These are phyloP conservation scores for Aythya baeri DNA, from an alignment of 2,113 vertebrate species.

Conservation along the genomic window DNA sequence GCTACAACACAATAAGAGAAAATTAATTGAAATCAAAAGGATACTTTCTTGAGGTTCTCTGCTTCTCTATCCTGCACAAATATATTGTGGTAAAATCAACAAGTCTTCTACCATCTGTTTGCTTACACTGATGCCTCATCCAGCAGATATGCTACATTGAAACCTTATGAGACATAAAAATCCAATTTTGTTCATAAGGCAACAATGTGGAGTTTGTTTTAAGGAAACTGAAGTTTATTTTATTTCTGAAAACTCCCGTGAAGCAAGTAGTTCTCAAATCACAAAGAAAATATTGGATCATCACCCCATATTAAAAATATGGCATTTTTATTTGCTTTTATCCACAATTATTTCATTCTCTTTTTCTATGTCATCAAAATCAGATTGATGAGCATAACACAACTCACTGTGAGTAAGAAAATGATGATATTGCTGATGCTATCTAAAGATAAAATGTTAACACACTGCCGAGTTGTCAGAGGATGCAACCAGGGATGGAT, in stretches of 20 bases:
- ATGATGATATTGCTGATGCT: conserved; percentile 30
- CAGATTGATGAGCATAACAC: conserved; percentile 41
- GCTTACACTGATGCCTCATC: conserved; percentile 57
- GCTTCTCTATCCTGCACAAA: not conserved
- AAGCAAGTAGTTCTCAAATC: conserved; percentile 57
- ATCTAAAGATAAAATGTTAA: conserved; percentile 32
- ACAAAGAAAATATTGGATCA: conserved; percentile 41
- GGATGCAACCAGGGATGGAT: not conserved
- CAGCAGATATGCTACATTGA: conserved; percentile 57
- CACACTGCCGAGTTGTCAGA: not conserved
- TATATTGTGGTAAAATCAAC: not conserved
- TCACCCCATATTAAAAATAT: conserved; percentile 6
- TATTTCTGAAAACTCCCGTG: conserved; percentile 40
- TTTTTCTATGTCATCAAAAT: not conserved
- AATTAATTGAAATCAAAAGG: not conserved
- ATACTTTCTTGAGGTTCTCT: not conserved
- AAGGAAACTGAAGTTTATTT: conserved; percentile 73
- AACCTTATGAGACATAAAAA: conserved; percentile 48
- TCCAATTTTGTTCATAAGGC: conserved; percentile 54
- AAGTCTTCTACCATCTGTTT: conserved; percentile 39
- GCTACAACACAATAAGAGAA: not conserved
- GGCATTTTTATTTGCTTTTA: conserved; percentile 62
- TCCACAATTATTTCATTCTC: conserved; percentile 45
- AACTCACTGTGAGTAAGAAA: conserved; percentile 31
- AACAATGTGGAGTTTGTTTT: conserved; percentile 70